These are phyloP conservation scores for Drosophila micromelanica DNA, from an alignment of 1,140 invertebrate genomes.

Conservation along the genomic window DNA sequence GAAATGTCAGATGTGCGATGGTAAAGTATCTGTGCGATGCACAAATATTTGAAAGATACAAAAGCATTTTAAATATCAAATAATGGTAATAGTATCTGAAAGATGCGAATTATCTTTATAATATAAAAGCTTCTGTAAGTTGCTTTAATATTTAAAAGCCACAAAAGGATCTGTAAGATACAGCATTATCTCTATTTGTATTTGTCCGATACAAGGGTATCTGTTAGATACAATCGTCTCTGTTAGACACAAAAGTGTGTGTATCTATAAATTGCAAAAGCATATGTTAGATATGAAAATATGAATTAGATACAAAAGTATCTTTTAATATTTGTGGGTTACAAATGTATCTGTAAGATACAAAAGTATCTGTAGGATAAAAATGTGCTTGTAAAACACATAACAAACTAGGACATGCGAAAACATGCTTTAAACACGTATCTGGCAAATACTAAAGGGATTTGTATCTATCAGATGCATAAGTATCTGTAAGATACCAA, in stretches of 20 bases:
- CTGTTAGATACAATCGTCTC: neutral
- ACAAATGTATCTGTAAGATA: neutral
- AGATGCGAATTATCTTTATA: no score
- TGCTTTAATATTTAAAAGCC: no score
- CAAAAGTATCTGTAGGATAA: neutral
- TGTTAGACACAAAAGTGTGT: neutral
- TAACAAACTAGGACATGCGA: neutral
- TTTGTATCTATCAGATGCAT: neutral
- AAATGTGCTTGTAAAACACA: neutral
- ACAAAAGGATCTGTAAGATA: no score
- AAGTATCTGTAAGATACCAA: neutral
- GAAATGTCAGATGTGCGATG: neutral
- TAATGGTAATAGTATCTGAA: no score
- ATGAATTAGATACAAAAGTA: neutral
- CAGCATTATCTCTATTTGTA: neutral
- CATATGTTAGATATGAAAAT: neutral
- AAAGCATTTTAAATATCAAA: no score
- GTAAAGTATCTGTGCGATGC: neutral
- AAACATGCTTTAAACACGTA: neutral
- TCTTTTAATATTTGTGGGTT: neutral
- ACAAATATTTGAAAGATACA: neutral
- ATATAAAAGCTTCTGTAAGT: no score
- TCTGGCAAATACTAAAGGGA: neutral
- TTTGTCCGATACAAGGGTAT: neutral
- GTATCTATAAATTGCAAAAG: neutral